Base-by-base conservation (phyloP, 92 coral and sea anemone species). In the Umimayanthus chanpuru region DNA sequence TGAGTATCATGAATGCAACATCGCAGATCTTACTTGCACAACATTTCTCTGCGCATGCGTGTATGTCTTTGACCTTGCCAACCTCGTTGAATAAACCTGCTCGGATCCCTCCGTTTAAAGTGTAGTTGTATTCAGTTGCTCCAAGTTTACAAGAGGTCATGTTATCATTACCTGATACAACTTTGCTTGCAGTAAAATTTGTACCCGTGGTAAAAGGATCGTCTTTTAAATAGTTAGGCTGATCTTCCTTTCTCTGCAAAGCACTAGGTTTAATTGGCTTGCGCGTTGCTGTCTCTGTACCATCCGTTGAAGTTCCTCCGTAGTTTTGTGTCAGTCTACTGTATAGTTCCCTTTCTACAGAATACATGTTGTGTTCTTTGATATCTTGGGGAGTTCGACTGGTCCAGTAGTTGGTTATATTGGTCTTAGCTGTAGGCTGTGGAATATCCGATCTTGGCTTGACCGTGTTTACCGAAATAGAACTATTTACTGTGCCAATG, bases 71-170 rank as follows among this genome's bases (percentile, higher is more conserved):
- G 3, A 92, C 87, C 23, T 90, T 87, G 10, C 95, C 96, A 18
- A 97, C 85, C 81, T 93, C 96, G 77, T 95, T 95, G 77, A 95
- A 97, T 76, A 95, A 84, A 16, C 99, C 99, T 1, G 99, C 93
- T 38, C 86, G 89, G 50, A 94, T 76, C 25, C 98, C 99, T 39
- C 98, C 99, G 1, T 85, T 91, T 15, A 97, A 86, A 3, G 99
- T 97, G 44, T 92, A 95, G 81, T 97, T 97, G 85, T 92, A 88
- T 70, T 94, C 77, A 14, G 94, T 92, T 10, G 74, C 86, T 18
- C 93, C 95, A 44, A 94, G 81, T 47, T 89, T 85, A 81, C 99
- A 97, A 44, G 77, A 41, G 9, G 23, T 15, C 15, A 2, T 49
- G 40, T 70, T 70, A 30, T 11, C 53, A 10, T 2, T 30, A 83